Percentiles rank a stretch among this genome's conserved stretches.
Evolutionary conservation across 2,888 invertebrate species (phyloP).

Genomic region (Lithophane leautieri): DNA sequence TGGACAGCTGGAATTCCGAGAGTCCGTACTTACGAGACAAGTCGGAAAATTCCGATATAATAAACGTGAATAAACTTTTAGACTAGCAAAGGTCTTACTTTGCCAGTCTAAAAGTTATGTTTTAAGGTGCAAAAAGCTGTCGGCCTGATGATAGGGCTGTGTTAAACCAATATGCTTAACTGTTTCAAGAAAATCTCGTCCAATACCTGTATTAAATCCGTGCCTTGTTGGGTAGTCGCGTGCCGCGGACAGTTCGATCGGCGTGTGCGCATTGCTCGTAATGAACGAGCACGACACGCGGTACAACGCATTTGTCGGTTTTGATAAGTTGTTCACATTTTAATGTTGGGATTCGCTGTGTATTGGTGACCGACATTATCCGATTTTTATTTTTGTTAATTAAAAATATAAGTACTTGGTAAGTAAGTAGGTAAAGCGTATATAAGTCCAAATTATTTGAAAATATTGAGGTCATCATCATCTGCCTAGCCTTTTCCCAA

Average conservation of each 20-base stretch:
- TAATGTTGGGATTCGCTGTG: not conserved
- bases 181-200: constrained; percentile 8
- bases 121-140: not conserved
- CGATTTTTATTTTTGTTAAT: not conserved
- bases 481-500: no score
- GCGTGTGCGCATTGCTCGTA: constrained; percentile 69
- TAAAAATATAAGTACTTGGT: not conserved
- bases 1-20: not conserved
- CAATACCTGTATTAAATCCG: constrained; percentile 20
- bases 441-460: not conserved
- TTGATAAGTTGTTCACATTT: constrained; percentile 34
- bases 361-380: not conserved
- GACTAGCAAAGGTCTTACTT: no score
- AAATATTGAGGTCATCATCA: no score
- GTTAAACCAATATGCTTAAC: not conserved
- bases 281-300: constrained; percentile 51
- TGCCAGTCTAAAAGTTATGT: not conserved
- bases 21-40: not conserved
- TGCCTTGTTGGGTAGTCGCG: constrained; percentile 55
- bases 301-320: constrained; percentile 48
- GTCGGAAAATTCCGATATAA: not conserved
- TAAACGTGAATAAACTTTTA: not conserved
- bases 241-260: constrained; percentile 66
- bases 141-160: no score
- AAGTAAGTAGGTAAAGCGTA: not conserved